phyloP scores from a whole-genome alignment of 2,113 vertebrate genomes.

The Pelecanus crispus region DNA sequence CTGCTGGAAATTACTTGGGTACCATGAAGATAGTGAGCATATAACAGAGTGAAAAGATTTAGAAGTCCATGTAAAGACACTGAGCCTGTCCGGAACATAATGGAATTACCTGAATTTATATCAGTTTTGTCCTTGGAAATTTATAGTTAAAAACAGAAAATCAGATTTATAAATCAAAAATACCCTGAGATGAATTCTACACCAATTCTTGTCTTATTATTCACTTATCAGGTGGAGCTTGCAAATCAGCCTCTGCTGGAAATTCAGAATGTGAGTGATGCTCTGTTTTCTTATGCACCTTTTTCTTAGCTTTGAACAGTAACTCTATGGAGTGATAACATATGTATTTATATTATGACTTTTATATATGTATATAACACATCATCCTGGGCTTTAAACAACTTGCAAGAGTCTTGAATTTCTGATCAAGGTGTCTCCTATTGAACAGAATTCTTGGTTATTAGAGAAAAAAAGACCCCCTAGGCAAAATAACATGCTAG shows the following conservation, averaged over 20 bases:
- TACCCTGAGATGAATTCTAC: not conserved
- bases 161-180: constrained; percentile 11
- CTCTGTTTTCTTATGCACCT: not conserved
- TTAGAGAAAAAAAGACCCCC: not conserved
- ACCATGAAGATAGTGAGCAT: not conserved
- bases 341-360: not conserved
- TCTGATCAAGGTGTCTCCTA: not conserved
- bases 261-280: not conserved
- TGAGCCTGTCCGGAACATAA: not conserved
- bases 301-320: not conserved
- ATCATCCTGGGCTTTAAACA: not conserved
- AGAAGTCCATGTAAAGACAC: not conserved
- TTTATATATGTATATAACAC: not conserved
- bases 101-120: not conserved
- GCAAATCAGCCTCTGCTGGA: not conserved
- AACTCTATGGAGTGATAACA: not conserved
- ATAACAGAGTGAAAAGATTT: not conserved
- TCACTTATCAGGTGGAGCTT: not conserved
- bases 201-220: not conserved
- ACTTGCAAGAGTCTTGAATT: not conserved
- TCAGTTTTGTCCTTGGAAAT: not conserved
- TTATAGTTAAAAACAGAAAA: not conserved
- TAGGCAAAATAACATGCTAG: not conserved
- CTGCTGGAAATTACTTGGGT: not conserved
- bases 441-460: not conserved